Percentiles rank a stretch among this genome's conserved stretches.
Conservation (phyloP, 1,140 invertebrate genomes). For the Geopemphigus sp. region DNA sequence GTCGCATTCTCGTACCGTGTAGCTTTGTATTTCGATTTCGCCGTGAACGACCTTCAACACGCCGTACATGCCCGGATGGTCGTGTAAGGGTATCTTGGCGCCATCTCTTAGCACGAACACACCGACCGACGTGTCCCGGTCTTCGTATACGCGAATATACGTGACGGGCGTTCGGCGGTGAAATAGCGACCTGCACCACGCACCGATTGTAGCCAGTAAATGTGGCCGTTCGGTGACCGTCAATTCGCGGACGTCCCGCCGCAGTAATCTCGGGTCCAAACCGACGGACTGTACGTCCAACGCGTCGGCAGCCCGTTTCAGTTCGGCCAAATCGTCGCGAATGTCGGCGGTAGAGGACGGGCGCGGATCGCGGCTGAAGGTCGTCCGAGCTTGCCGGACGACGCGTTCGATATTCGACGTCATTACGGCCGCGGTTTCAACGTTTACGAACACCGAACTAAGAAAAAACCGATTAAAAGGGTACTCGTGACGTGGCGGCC, state of each 20-base stretch:
- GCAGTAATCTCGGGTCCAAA: constrained; percentile 49
- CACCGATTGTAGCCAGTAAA: background rate
- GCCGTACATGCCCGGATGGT: constrained; percentile 90
- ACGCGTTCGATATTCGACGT: constrained; percentile 50
- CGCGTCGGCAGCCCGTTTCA: constrained; percentile 46
- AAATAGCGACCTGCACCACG: background rate
- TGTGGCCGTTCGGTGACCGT: background rate
- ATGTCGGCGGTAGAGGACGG: too few species aligned
- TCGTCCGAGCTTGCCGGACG: constrained; percentile 50
- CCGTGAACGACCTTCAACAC: constrained; percentile 79
- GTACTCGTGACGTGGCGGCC: too few species aligned
- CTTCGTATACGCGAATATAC: constrained; percentile 59
- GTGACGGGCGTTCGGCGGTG: constrained; percentile 50
- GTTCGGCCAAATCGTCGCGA: constrained; percentile 51
- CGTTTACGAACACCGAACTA: too few species aligned
- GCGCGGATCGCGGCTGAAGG: too few species aligned
- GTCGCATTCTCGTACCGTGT: constrained; percentile 52
- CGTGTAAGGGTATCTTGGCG: constrained; percentile 79
- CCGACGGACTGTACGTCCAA: constrained; percentile 50
- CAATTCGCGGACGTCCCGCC: background rate
- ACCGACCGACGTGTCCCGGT: constrained; percentile 73
- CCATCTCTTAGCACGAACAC: constrained; percentile 80
- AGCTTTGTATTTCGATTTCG: constrained; percentile 67
- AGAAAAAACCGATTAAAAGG: too few species aligned
- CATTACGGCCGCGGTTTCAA: too few species aligned